Percentiles rank a stretch among this genome's conserved stretches.
phyloP scores from a whole-genome alignment of 1,140 invertebrate species.

The Agrypnia vestita region DNA sequence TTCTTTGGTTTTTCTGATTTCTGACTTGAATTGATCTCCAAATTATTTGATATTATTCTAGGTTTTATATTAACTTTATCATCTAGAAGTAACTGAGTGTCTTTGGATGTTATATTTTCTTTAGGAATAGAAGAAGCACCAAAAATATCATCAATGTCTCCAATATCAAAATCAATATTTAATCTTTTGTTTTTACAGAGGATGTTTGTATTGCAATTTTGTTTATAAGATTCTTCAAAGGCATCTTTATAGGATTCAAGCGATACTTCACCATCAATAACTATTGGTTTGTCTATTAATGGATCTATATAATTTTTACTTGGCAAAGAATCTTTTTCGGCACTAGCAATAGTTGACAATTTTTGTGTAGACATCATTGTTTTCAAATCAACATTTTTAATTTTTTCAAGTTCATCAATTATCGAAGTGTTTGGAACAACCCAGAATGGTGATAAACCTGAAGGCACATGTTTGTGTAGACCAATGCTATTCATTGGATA shows the following conservation, averaged over 20 bases:
- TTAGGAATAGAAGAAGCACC: constrained; percentile 56
- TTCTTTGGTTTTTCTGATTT: constrained; percentile 58
- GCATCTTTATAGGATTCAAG: no score
- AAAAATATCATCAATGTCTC: constrained; percentile 68
- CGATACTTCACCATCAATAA: no score
- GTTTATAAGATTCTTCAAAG: no score
- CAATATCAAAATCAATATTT: constrained; percentile 46
- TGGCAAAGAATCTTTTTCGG: no score
- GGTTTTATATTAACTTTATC: no score
- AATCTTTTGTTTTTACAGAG: not conserved
- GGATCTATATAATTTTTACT: no score
- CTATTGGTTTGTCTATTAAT: no score
- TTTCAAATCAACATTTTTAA: constrained; percentile 37
- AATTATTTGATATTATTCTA: not conserved
- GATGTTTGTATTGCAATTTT: no score
- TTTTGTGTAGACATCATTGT: constrained; percentile 1
- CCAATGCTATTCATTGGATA: not conserved
- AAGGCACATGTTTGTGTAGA: constrained; percentile 6
- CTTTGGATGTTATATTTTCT: constrained; percentile 4
- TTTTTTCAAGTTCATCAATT: constrained; percentile 18
- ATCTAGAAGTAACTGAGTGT: not conserved
- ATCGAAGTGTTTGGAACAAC: not conserved
- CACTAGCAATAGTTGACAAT: no score
- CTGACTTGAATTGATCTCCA: not conserved
- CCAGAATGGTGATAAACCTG: constrained; percentile 26